A percentile compares a stretch with the other conserved stretches of the same genome.
Conservation (phyloP, 2,113 vertebrate genomes). For the Pituophis catenifer region DNA sequence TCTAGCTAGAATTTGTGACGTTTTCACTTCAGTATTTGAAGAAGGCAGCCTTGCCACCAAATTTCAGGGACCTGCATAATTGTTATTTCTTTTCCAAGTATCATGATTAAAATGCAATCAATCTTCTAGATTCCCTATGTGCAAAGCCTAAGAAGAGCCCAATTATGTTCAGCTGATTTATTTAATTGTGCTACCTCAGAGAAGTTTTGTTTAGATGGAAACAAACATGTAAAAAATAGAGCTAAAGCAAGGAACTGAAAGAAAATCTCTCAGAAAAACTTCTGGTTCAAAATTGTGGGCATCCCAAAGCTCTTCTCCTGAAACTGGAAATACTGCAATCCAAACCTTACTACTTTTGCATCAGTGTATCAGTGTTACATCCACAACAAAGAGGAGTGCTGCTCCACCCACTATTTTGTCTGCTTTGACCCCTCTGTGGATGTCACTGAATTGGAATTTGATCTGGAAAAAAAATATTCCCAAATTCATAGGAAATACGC, state of each 20-base stretch:
- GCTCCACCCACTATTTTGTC: background rate
- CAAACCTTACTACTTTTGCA: background rate
- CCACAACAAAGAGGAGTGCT: background rate
- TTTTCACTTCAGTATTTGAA: background rate
- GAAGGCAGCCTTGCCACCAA: background rate
- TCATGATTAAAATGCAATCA: background rate
- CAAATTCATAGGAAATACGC: background rate
- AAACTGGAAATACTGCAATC: background rate
- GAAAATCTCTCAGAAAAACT: background rate
- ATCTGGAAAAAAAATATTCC: background rate
- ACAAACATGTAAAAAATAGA: background rate
- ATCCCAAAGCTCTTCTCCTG: background rate
- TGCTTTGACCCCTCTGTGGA: background rate
- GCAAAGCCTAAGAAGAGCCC: background rate
- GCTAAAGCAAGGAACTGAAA: background rate
- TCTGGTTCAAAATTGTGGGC: background rate
- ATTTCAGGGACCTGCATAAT: slow-evolving; percentile 1
- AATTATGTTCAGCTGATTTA: background rate
- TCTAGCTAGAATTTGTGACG: background rate
- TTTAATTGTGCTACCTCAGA: background rate
- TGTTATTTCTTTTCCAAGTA: background rate
- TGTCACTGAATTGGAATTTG: background rate
- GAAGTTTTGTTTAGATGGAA: background rate
- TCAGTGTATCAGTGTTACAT: background rate
- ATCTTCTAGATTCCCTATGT: background rate